phyloP scores from a whole-genome alignment of 2,888 invertebrate genomes.

The Epiblema foenella region DNA sequence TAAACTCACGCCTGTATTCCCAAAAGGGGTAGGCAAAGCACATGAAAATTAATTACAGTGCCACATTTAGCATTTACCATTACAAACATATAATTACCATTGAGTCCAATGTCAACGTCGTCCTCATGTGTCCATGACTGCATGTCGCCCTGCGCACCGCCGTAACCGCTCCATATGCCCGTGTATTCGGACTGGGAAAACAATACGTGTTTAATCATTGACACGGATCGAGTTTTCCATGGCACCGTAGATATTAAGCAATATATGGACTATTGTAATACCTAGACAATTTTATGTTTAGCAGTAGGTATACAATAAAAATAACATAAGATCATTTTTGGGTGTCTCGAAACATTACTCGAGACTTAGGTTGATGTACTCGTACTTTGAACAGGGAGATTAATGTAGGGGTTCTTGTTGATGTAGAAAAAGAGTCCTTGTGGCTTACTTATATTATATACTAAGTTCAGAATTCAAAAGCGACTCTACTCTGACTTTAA shows the following conservation, averaged over 20 bases:
- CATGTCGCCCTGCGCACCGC: constrained; percentile 56
- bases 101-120: constrained; percentile 54
- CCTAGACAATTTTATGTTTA: not conserved
- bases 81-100: constrained; percentile 47
- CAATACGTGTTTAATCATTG: not conserved
- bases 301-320: not conserved
- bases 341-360: not conserved
- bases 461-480: too few species aligned
- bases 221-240: not conserved
- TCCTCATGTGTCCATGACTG: constrained; percentile 60
- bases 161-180: constrained; percentile 56
- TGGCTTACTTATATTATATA: not conserved
- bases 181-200: constrained; percentile 53
- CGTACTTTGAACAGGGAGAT: not conserved
- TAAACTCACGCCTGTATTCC: too few species aligned
- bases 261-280: too few species aligned
- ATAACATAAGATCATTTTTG: not conserved
- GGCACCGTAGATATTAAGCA: too few species aligned
- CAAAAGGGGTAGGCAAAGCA: too few species aligned
- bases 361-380: not conserved
- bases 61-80: too few species aligned
- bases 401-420: not conserved
- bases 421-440: not conserved
- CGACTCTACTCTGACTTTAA: too few species aligned
- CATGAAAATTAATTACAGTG: too few species aligned